Conservation (phyloP, 2,888 invertebrate species). For the Drosophila leonis region DNA sequence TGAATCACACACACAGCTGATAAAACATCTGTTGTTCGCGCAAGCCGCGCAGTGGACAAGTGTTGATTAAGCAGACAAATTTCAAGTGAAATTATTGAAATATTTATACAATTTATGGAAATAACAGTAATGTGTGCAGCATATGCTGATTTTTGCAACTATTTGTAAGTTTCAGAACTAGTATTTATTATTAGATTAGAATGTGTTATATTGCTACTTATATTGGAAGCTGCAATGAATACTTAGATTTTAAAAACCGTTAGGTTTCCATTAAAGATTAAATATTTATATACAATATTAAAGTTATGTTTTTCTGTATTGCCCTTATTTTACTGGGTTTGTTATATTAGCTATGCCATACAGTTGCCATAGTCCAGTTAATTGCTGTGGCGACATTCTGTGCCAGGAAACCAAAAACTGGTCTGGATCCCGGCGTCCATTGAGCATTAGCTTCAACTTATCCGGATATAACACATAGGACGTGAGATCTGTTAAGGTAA, state of each 20-base stretch:
- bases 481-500: conserved; percentile 35
- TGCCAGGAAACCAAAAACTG: conserved; percentile 39
- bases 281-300: neutral
- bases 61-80: neutral
- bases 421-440: conserved; percentile 81
- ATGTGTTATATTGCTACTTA: neutral
- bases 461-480: conserved; percentile 34
- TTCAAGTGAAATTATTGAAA: neutral
- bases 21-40: neutral
- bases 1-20: conserved; percentile 27
- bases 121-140: neutral
- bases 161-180: too few relatives aligned
- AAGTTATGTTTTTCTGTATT: too few relatives aligned
- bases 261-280: neutral
- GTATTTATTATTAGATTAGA: neutral
- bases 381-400: conserved; percentile 21
- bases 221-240: too few relatives aligned
- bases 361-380: conserved; percentile 33
- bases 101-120: neutral
- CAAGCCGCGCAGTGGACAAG: neutral
- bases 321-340: neutral
- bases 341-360: conserved; percentile 11
- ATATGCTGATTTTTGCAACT: neutral
- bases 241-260: neutral
- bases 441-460: conserved; percentile 8